phyloP scores from a whole-genome alignment of 1,140 invertebrate genomes.

The Frieseomelitta varia region DNA sequence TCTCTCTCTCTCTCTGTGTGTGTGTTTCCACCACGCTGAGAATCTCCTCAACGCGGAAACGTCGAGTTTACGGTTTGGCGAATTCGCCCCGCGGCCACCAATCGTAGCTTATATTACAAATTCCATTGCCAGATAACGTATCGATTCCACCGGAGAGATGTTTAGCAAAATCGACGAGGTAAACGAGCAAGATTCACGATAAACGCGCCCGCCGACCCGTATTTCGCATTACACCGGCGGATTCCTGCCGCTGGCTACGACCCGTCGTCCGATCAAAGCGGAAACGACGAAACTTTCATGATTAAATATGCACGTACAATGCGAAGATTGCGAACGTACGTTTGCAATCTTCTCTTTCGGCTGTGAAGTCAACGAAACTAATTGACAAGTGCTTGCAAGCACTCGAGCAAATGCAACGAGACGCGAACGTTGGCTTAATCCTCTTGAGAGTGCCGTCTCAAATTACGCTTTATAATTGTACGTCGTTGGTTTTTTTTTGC shows the following conservation, averaged over 20 bases:
- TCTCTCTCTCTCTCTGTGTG: neutral
- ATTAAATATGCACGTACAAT: neutral
- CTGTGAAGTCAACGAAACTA: neutral
- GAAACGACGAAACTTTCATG: neutral
- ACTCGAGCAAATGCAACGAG: no score
- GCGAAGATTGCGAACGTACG: no score
- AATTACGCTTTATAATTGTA: no score
- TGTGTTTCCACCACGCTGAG: no score
- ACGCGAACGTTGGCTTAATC: no score
- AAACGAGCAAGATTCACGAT: constrained; percentile 16
- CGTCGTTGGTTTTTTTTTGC: no score
- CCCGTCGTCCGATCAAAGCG: neutral
- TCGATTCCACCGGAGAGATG: neutral
- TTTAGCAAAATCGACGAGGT: neutral
- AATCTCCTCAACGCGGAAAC: neutral
- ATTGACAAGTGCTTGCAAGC: no score
- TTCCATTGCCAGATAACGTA: constrained; percentile 9
- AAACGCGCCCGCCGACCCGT: neutral
- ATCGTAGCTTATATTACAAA: neutral
- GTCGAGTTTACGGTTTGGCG: neutral
- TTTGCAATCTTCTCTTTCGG: no score
- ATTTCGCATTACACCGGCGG: neutral
- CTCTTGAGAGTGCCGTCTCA: no score
- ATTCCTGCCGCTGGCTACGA: neutral
- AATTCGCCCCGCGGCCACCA: neutral